phyloP scores from a whole-genome alignment of 1,140 invertebrate species.

The Tetramorium alpestre region DNA sequence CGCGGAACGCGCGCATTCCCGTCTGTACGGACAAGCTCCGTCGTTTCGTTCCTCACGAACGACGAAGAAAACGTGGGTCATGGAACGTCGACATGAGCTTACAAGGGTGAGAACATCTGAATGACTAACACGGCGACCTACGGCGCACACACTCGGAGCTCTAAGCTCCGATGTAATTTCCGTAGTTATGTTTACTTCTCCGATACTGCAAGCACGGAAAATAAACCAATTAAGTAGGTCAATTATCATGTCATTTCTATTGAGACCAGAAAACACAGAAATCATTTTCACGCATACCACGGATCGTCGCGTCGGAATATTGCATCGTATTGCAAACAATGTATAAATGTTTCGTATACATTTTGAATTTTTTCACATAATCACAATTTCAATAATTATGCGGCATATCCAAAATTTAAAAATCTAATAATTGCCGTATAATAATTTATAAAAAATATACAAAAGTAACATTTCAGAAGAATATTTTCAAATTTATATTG shows the following conservation, averaged over 20 bases:
- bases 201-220: neutral
- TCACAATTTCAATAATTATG: neutral
- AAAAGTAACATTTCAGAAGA: neutral
- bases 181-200: neutral
- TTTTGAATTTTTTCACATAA: neutral
- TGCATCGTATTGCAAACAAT: neutral
- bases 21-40: neutral
- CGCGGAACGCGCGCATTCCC: neutral
- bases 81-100: neutral
- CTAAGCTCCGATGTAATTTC: neutral
- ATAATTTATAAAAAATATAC: neutral
- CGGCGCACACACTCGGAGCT: neutral
- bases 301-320: neutral
- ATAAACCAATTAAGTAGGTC: neutral
- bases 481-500: neutral
- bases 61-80: neutral
- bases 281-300: neutral
- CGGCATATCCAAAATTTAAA: neutral
- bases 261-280: no score
- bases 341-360: neutral
- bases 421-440: neutral
- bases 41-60: slow-evolving; percentile 20
- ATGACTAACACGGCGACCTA: slow-evolving; percentile 20
- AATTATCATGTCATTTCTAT: neutral
- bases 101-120: slow-evolving; percentile 18